Base-by-base conservation (phyloP, 2,888 invertebrate species). In the Amphipyra berbera region DNA sequence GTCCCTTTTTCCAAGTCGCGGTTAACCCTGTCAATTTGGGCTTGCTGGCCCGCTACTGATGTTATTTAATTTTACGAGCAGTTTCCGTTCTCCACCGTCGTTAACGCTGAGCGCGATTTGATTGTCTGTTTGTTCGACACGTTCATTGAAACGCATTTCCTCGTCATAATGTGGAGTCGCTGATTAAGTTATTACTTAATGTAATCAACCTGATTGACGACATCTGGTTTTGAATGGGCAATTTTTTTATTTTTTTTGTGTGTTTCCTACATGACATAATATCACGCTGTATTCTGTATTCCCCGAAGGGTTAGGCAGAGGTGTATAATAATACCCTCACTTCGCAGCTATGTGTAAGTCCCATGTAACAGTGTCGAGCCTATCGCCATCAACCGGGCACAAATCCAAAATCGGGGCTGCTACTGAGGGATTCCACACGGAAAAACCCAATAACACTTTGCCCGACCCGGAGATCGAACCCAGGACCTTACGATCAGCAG, bases 21-120 rank as follows among this genome's bases (percentile, higher is more conserved):
- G 33, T n/a, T 57, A 9, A 27, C 37, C 15, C 27, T 42, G 48
- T 82, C 84, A 86, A 86, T 87, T 87, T 85, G 83, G 80, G 79
- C 70, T 79, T 79, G 79, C 73, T 73, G 68, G 81, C 73, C 82
- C 72, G 59, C 42, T 50, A 58, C 68, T 58, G 64, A 65, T 68
- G 68, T 42, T 61, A 57, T 64, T 72, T 72, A 76, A 74, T 68
- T 82, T 85, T 83, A 86, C 79, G 83, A 81, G 68, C 69, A 69
- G 76, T 81, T 82, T 86, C 86, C 87, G 82, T 38, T 59, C 46
- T 4, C n/a, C 14, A 1, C 7, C 12, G 9, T 65, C 68, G 65
- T 75, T 75, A 77, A 57, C 56, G 33, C 42, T 76, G 44, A 68
- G 45, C 45, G 48, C 49, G 49, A 68, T 73, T 47, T 76, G 62